phyloP scores from a whole-genome alignment of 2,888 invertebrate genomes.

The Pseudoips prasinana region DNA sequence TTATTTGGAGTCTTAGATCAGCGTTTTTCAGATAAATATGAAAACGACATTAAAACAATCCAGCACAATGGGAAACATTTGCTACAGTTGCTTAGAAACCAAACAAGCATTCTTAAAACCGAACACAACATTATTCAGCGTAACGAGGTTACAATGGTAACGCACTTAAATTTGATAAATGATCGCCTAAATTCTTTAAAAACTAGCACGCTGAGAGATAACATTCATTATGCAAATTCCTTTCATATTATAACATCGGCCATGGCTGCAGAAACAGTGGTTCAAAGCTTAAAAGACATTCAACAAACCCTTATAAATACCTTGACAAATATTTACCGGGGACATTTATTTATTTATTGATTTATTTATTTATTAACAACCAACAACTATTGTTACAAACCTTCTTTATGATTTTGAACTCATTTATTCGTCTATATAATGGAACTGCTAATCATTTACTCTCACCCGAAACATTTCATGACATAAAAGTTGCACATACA shows the following conservation, averaged over 20 bases:
- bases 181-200: background rate
- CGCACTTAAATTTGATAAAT: background rate
- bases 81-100: background rate
- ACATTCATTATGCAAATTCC: background rate
- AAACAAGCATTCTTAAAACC: conserved; percentile 3
- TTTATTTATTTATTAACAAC: too few relatives aligned
- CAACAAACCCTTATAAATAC: background rate
- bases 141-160: background rate
- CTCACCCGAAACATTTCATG: too few relatives aligned
- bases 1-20: conserved; percentile 6
- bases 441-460: too few relatives aligned
- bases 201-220: background rate
- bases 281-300: background rate
- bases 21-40: conserved; percentile 1
- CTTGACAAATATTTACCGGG: conserved; percentile 1
- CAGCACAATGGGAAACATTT: conserved; percentile 1
- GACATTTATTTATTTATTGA: too few relatives aligned
- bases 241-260: conserved; percentile 1
- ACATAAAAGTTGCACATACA: too few relatives aligned
- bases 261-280: conserved; percentile 1
- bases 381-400: background rate
- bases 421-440: too few relatives aligned
- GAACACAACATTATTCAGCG: conserved; percentile 1
- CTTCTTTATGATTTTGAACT: too few relatives aligned
- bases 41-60: conserved; percentile 1